Evolutionary conservation across 2,888 invertebrate genomes (phyloP).

Genomic region (Camptogramma bilineatum): DNA sequence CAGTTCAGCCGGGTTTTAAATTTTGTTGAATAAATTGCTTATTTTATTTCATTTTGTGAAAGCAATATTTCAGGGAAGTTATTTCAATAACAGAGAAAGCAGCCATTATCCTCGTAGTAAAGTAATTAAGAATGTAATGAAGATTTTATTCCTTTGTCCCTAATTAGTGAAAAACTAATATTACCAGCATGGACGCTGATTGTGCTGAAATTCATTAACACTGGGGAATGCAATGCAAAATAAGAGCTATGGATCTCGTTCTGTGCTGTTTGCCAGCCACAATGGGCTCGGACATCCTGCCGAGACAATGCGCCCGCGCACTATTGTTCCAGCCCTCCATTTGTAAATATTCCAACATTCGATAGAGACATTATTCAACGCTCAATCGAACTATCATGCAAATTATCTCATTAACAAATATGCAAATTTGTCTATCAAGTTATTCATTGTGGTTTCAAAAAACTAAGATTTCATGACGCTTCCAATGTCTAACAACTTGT

Average conservation of each 20-base stretch:
- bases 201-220: conserved; percentile 20
- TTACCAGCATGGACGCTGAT: conserved; percentile 3
- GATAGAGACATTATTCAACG: conserved; percentile 60
- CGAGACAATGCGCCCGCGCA: conserved; percentile 75
- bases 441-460: conserved; percentile 13
- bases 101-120: conserved; percentile 16
- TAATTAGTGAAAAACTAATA: conserved; percentile 14
- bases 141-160: not conserved
- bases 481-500: not conserved
- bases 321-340: conserved; percentile 77
- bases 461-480: not conserved
- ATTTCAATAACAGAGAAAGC: conserved; percentile 32
- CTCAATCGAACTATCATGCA: conserved; percentile 54
- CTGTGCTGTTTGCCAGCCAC: conserved; percentile 81
- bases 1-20: too few species aligned
- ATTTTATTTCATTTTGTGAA: conserved; percentile 15
- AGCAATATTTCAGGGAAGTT: conserved; percentile 27
- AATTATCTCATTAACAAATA: conserved; percentile 40
- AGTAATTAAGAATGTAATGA: conserved; percentile 15
- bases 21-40: conserved; percentile 6
- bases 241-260: conserved; percentile 75
- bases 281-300: conserved; percentile 82
- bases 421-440: conserved; percentile 14
- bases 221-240: conserved; percentile 56
- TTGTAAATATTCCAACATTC: conserved; percentile 72